A percentile compares a stretch with the other conserved stretches of the same genome.
These are phyloP conservation scores for Cantharis nigra DNA, from an alignment of 2,888 invertebrate genomes.

Conservation along the genomic window DNA sequence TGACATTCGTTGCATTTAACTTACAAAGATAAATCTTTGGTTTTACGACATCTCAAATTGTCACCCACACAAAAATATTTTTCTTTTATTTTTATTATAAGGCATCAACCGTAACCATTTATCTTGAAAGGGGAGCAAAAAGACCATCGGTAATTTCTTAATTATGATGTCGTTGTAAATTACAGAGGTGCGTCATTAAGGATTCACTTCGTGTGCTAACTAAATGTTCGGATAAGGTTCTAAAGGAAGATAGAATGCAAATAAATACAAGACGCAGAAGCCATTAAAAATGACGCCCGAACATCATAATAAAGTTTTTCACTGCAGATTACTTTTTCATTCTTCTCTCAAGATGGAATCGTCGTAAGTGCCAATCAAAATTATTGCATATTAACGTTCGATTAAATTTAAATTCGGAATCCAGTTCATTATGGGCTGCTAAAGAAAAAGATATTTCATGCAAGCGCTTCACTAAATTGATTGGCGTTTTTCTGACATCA, in stretches of 20 bases:
- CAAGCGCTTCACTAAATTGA: not conserved
- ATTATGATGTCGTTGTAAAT: not conserved
- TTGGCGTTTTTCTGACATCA: not conserved
- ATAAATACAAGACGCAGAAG: not conserved
- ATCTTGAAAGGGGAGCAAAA: not conserved
- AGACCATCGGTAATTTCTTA: not conserved
- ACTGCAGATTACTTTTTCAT: not conserved
- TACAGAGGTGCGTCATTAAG: slow-evolving; percentile 6
- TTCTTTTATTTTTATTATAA: slow-evolving; percentile 3
- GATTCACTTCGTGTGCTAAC: slow-evolving; percentile 8
- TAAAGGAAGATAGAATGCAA: slow-evolving; percentile 9
- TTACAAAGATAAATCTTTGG: slow-evolving; percentile 17
- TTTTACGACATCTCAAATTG: slow-evolving; percentile 19
- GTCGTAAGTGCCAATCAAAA: not conserved
- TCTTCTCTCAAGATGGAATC: not conserved
- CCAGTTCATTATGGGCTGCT: not conserved
- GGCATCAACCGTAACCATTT: not conserved
- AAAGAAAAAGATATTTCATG: not conserved
- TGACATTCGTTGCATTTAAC: slow-evolving; percentile 14
- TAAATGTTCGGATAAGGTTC: slow-evolving; percentile 10
- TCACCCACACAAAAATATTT: slow-evolving; percentile 5
- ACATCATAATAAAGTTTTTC: not conserved
- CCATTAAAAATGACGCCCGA: not conserved
- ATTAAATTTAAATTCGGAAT: not conserved
- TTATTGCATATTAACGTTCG: not conserved